Percentiles rank a stretch among this genome's conserved stretches.
Conservation (phyloP, 2,888 invertebrate genomes). For the Tetanocera ferruginea region DNA sequence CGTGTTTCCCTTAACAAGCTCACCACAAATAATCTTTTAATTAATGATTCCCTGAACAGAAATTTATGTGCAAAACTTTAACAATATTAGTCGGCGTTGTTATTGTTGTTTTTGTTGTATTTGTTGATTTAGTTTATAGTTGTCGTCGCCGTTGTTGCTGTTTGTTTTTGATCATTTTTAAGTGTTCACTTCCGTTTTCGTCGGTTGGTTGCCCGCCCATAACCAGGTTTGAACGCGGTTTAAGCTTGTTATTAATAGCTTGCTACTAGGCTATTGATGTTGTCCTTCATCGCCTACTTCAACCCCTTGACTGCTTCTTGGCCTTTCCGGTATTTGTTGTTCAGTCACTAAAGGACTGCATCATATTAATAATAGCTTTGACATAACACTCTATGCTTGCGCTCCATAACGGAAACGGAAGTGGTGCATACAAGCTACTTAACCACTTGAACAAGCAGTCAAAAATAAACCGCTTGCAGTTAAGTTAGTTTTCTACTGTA, state of each 20-base stretch:
- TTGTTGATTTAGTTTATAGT: slow-evolving; percentile 12
- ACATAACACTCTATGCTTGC: no score
- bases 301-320: neutral
- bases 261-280: neutral
- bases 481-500: no score
- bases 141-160: slow-evolving; percentile 13
- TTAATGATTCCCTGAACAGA: slow-evolving; percentile 67
- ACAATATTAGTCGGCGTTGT: slow-evolving; percentile 63
- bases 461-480: no score
- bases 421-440: no score
- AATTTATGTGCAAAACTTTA: slow-evolving; percentile 68
- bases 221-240: neutral
- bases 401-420: no score
- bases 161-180: neutral
- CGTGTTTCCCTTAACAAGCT: neutral
- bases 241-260: no score
- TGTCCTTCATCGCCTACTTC: neutral
- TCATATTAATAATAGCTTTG: no score
- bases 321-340: no score
- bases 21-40: slow-evolving; percentile 52
- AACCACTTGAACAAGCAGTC: no score
- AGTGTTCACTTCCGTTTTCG: slow-evolving; percentile 1
- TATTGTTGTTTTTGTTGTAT: slow-evolving; percentile 2
- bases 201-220: neutral
- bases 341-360: no score